phyloP scores from a whole-genome alignment of 2,888 invertebrate species.

The Pheosia tremula region DNA sequence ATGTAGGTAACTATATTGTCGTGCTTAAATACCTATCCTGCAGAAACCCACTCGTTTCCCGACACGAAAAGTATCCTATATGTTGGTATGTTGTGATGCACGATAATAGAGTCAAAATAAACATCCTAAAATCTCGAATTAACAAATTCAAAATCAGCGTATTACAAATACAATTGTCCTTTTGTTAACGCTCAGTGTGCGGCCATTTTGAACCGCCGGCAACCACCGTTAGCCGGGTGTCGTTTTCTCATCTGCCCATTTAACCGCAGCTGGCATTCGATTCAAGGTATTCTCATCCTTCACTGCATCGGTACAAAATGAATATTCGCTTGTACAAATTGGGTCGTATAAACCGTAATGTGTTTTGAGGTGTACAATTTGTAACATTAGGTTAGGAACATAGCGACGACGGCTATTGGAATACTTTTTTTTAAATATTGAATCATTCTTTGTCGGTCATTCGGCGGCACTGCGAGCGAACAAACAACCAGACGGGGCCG shows the following conservation, averaged over 20 bases:
- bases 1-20: too few relatives aligned
- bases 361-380: conserved; percentile 6
- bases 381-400: conserved; percentile 4
- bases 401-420: background rate
- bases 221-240: conserved; percentile 7
- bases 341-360: background rate
- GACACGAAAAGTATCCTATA: too few relatives aligned
- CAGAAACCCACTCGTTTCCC: too few relatives aligned
- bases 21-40: too few relatives aligned
- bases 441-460: background rate
- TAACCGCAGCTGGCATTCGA: background rate
- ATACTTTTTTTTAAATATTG: background rate
- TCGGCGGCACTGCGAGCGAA: background rate
- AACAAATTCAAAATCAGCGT: too few relatives aligned
- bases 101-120: too few relatives aligned
- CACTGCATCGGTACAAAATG: background rate
- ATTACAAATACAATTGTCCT: too few relatives aligned
- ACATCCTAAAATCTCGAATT: too few relatives aligned
- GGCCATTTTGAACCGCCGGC: background rate
- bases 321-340: background rate
- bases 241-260: background rate
- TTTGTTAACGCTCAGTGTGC: background rate
- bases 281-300: background rate
- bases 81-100: too few relatives aligned
- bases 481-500: too few relatives aligned